A percentile compares a stretch with the other conserved stretches of the same genome.
These are phyloP conservation scores for Leuciscus waleckii DNA, from an alignment of 2,797 vertebrate species.

Conservation along the genomic window DNA sequence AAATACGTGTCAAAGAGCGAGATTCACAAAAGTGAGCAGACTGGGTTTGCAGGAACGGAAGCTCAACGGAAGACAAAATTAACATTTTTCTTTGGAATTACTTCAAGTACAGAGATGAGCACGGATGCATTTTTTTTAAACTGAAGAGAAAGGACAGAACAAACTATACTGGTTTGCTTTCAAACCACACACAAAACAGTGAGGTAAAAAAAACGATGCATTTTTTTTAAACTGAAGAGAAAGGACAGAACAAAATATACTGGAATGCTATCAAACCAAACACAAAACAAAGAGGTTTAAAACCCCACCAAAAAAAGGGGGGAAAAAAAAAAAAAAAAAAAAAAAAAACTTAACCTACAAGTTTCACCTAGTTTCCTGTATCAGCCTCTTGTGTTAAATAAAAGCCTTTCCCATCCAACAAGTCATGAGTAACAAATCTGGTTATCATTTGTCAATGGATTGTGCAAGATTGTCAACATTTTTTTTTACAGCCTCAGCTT, in stretches of 20 bases:
- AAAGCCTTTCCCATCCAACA: conserved; percentile 55
- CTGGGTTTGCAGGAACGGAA: conserved; percentile 8
- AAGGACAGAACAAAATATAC: conserved; percentile 51
- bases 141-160: conserved; percentile 35
- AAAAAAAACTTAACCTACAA: conserved; percentile 38
- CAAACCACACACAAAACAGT: neutral
- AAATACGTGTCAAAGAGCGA: neutral
- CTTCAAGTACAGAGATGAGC: conserved; percentile 12
- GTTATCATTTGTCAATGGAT: conserved; percentile 61
- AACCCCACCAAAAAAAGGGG: too few species aligned
- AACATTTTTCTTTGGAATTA: conserved; percentile 3
- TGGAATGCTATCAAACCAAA: conserved; percentile 30
- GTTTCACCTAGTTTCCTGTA: conserved; percentile 51
- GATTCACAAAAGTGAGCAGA: conserved; percentile 16
- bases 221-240: conserved; percentile 1
- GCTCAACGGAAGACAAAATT: neutral
- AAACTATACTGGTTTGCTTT: conserved; percentile 52
- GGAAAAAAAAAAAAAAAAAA: conserved; percentile 62
- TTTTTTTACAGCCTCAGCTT: conserved; percentile 59
- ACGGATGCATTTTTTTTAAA: neutral
- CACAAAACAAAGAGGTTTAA: neutral
- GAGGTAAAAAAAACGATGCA: conserved; percentile 54
- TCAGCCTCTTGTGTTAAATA: conserved; percentile 23
- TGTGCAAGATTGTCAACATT: conserved; percentile 67
- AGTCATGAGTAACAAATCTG: conserved; percentile 64